Evolutionary conservation across 2,888 invertebrate species (phyloP).

Genomic region (Drosophila cracens): DNA sequence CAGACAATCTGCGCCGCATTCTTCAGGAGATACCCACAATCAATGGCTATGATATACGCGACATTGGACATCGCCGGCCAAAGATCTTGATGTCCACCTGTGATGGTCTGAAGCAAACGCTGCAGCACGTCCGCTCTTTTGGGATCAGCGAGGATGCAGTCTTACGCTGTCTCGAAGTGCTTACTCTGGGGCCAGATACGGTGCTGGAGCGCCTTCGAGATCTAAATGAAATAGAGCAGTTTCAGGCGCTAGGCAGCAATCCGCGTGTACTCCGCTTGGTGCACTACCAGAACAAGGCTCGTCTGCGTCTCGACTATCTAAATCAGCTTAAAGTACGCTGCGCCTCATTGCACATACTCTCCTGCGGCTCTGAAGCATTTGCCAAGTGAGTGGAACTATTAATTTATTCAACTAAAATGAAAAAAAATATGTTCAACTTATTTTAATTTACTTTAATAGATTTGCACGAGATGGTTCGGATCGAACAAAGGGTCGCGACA

Average conservation of each 20-base stretch:
- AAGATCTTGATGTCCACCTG: conserved; percentile 88
- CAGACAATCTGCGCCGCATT: conserved; percentile 87
- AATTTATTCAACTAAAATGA: conserved; percentile 15
- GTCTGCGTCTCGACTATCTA: conserved; percentile 86
- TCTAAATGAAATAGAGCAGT: conserved; percentile 87
- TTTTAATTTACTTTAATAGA: conserved; percentile 72
- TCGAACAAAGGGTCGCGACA: conserved; percentile 85
- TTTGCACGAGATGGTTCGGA: conserved; percentile 87
- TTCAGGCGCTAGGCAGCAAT: conserved; percentile 87
- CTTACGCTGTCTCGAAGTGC: conserved; percentile 86
- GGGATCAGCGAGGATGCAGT: conserved; percentile 87
- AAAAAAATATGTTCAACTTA: neutral
- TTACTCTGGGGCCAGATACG: conserved; percentile 87
- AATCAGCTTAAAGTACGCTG: conserved; percentile 85
- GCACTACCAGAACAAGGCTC: conserved; percentile 85
- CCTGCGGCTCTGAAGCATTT: conserved; percentile 83
- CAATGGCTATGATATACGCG: conserved; percentile 86
- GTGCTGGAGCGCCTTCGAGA: conserved; percentile 87
- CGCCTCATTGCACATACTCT: conserved; percentile 85
- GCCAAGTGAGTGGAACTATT: conserved; percentile 79
- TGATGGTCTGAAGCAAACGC: conserved; percentile 86
- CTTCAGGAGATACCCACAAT: conserved; percentile 86
- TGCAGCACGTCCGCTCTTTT: conserved; percentile 87
- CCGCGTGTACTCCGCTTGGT: conserved; percentile 87
- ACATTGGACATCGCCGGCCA: conserved; percentile 87